Evolutionary conservation across 2,113 vertebrate genomes (phyloP), one percentile per base, ranked within the genome.

Genomic region (Isichthys henryi): DNA sequence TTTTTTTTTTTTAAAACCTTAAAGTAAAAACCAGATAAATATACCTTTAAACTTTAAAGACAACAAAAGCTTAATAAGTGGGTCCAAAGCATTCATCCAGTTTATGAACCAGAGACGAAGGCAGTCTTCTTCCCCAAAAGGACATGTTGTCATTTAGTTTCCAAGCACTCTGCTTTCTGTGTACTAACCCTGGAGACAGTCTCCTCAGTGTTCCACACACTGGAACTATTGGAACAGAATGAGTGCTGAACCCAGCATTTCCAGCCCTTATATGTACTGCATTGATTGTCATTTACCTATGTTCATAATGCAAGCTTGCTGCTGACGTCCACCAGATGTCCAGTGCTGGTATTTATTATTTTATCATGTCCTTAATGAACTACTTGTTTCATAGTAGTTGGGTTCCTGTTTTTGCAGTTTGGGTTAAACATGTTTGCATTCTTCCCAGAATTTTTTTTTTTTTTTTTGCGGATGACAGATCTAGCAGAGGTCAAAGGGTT

Each of bases 241-340:
- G 48, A 90, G 90, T 83, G 48, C 74, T 74, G 77, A 53, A 62
- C 9, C 88, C 83, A 2, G 13, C 66, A 83, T 95, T 96, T 96
- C 95, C 95, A 93, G 92, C 88, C 95, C 95, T 93, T 96, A 95
- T 96, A 94, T 93, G 95, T 93, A 90, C 95, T 93, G 53, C 7
- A 86, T 91, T 90, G 89, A 93, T 93, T 92, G 88, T 90, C 49
- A 91, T 84, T 90, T 91, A 91, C 92, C 92, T 90, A 86, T 90
- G 91, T 45, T 39, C 91, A 92, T 88, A 82, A 58, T 90, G 31
- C 74, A 56, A 5, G 90, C 66, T 70, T 50, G 43, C 88, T 56
- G 90, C 90, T 93, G 92, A 90, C 91, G 93, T 91, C 91, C 85
- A 90, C 90, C 91, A 80, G 56, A 5, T 88, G 66, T 91, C 70